Evolutionary conservation across 2,113 vertebrate genomes (phyloP), one percentile per base, ranked within the genome.

Genomic region (Syngnathus typhle): DNA sequence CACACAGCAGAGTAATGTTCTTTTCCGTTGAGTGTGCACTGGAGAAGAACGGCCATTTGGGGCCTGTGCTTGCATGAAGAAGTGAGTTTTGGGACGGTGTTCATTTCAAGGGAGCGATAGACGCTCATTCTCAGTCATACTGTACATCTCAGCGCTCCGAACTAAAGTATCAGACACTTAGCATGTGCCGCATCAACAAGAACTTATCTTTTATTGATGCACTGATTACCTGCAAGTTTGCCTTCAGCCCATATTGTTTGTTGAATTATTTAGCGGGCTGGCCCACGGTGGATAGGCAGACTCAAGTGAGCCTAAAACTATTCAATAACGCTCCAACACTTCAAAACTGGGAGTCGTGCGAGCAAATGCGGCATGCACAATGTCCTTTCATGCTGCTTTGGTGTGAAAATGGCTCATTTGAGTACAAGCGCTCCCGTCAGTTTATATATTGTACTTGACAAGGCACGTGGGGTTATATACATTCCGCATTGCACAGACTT

Each of bases 381-480:
- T 69, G 72, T 71, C 73, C 76, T 73, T 77, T 72, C 69, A 44
- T 52, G 36, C 19, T 37, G 39, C 67, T 65, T 44, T 68, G 59
- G 64, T 58, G 37, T 73, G 68, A 84, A 63, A 81, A 84, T 64
- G 69, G 19, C 41, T 52, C 27, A 7, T 64, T 46, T 2, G 4
- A 21, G 47, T 23, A 27, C 13, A 19, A 52, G 62, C 1, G 6
- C 44, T 60, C 18, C 41, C 67, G 69, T 46, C 54, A 46, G 52
- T 70, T 72, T 72, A 70, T 81, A 76, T 82, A 82, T 70, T 74
- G 65, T 56, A 60, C 65, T 72, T 49, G 52, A 80, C 72, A 65
- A 80, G 82, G 78, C 77, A 78, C 76, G 69, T 68, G 72, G 62
- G 60, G 67, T 69, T 76, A 78, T 60, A 76, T 75, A 86, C 79